phyloP scores from a whole-genome alignment of 1,140 invertebrate genomes.

The Macrostomum lignano region DNA sequence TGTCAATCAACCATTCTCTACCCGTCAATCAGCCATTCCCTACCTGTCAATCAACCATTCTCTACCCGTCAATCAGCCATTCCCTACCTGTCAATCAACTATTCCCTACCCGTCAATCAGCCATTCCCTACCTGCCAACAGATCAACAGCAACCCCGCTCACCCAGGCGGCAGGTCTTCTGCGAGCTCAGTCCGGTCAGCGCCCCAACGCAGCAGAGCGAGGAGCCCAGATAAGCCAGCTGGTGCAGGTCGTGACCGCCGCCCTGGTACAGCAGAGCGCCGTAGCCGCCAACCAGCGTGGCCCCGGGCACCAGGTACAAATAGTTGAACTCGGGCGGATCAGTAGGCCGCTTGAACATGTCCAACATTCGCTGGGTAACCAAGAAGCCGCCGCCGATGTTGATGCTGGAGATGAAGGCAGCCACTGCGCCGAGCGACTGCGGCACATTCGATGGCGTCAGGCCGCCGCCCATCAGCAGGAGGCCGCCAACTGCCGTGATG shows the following conservation, averaged over 20 bases:
- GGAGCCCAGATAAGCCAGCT: constrained; percentile 50
- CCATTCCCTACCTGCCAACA: no score
- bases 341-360: constrained; percentile 50
- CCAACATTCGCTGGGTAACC: constrained; percentile 61
- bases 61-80: no score
- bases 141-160: no score
- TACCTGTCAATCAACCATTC: no score
- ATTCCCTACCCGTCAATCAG: no score
- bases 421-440: constrained; percentile 40
- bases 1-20: no score
- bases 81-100: no score
- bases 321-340: constrained; percentile 55
- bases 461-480: constrained; percentile 48
- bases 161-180: no score
- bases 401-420: constrained; percentile 57
- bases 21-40: no score
- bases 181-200: constrained; percentile 45
- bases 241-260: no score
- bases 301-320: constrained; percentile 45
- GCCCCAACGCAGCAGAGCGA: constrained; percentile 62
- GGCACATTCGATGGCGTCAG: constrained; percentile 40
- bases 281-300: constrained; percentile 45
- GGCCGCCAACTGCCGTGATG: constrained; percentile 57
- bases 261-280: no score
- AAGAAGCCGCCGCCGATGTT: constrained; percentile 69